Base-by-base conservation (phyloP, 2,888 invertebrate species). In the Esperia sulphurella region DNA sequence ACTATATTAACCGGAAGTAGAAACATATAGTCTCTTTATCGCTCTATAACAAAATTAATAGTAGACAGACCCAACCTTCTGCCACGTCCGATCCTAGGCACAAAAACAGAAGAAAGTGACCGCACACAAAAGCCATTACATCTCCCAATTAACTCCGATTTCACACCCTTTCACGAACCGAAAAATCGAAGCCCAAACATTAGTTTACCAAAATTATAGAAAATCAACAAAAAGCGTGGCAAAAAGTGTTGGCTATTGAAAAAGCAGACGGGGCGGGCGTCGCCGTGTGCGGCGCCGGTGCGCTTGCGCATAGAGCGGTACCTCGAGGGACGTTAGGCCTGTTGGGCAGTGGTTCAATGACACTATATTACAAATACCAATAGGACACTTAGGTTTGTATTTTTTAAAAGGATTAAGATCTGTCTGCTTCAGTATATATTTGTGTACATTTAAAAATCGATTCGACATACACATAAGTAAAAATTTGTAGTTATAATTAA, bases 141-240 rank as follows among this genome's bases (percentile, higher is more conserved):
- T 80, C 79, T 78, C 80, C 74, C 82, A 83, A 89, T 89, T 89
- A 89, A 83, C 74, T 85, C 57, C 81, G 74, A 89, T 89, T 89
- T 89, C 89, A 89, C 89, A 87, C 86, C 75, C 82, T 83, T 86
- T 88, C 85, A 89, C 82, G 89, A 89, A 88, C 89, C 89, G 86
- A 84, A 81, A 87, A 89, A 89, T 89, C 84, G 85, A 82, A 88
- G 81, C 75, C 83, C 89, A 89, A 89, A 89, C 89, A 89, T 87
- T 88, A 85, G 88, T 85, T 88, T 88, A 84, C 83, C 79, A 69
- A 84, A 83, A 88, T 88, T 89, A 89, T 75, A 75, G 77, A 79
- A 85, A 86, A 84, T 71, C 76, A 75, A 87, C 83, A 87, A 88
- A 87, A 88, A 87, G 54, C 51, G 40, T 39, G 49, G 64, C 75